phyloP scores from a whole-genome alignment of 2,888 invertebrate species.

The Nesidiocoris tenuis region DNA sequence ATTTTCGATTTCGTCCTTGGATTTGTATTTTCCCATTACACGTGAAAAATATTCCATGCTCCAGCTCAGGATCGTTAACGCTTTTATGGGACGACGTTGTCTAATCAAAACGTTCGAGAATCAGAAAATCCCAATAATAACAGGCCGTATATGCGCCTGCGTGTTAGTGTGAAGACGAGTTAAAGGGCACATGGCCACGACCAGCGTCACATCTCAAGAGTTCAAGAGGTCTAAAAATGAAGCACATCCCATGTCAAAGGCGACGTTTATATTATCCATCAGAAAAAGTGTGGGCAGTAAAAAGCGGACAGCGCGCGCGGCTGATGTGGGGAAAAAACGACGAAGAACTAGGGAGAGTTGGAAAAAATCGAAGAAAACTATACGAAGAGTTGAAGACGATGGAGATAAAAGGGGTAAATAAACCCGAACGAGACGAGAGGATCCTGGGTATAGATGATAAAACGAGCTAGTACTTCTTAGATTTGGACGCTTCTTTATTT shows the following conservation, averaged over 20 bases:
- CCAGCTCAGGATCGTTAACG: too few relatives aligned
- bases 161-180: too few relatives aligned
- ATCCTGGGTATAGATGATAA: too few relatives aligned
- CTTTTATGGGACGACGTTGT: too few relatives aligned
- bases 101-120: too few relatives aligned
- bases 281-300: background rate
- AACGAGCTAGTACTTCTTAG: conserved; percentile 7
- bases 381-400: too few relatives aligned
- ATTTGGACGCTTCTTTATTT: conserved; percentile 8
- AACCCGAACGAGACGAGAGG: conserved; percentile 14
- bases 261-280: conserved; percentile 26
- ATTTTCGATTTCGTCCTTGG: background rate
- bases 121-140: too few relatives aligned
- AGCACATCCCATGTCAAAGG: conserved; percentile 20
- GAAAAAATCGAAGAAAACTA: too few relatives aligned
- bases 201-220: conserved; percentile 1
- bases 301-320: conserved; percentile 1
- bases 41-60: too few relatives aligned
- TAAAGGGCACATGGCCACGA: conserved; percentile 12
- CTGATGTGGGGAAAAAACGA: background rate
- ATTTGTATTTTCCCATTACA: too few relatives aligned
- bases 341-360: background rate
- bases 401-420: conserved; percentile 23
- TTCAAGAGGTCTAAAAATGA: conserved; percentile 29
- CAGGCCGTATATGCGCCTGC: too few relatives aligned